Conservation (phyloP, 2,797 vertebrate species). For the Eurystomus glaucurus region DNA sequence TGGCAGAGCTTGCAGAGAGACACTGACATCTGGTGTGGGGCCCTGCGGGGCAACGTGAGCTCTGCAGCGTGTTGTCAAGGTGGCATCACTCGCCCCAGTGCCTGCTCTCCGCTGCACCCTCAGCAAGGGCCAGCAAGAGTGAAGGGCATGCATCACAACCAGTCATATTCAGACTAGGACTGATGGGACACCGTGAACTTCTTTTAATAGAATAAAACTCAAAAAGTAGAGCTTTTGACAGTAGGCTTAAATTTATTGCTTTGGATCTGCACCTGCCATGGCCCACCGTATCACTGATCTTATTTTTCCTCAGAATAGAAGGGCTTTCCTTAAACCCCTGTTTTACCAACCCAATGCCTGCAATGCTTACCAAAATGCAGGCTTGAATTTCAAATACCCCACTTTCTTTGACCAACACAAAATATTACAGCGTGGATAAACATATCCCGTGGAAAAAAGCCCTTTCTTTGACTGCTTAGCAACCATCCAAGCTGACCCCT, state of each 20-base stretch:
- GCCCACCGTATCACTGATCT: neutral
- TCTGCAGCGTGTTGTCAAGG: fast-evolving
- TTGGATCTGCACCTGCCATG: neutral
- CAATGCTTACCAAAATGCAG: neutral
- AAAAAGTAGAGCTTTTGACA: neutral
- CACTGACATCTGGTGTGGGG: fast-evolving
- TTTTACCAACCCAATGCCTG: neutral
- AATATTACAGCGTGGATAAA: neutral
- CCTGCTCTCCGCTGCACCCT: neutral
- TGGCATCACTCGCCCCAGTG: fast-evolving
- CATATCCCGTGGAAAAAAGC: neutral
- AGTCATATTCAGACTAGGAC: fast-evolving
- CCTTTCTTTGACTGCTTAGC: neutral
- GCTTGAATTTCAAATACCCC: neutral
- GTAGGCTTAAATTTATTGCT: neutral
- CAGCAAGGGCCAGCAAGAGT: fast-evolving
- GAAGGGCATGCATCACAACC: fast-evolving
- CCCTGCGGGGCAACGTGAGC: fast-evolving
- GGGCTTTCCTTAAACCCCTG: neutral
- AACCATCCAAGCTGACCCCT: neutral
- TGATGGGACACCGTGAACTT: neutral
- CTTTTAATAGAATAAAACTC: neutral
- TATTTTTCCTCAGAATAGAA: neutral
- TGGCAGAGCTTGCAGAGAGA: neutral
- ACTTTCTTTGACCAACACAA: neutral